Conservation (phyloP, 2,888 invertebrate genomes). For the Pheosia gnoma region DNA sequence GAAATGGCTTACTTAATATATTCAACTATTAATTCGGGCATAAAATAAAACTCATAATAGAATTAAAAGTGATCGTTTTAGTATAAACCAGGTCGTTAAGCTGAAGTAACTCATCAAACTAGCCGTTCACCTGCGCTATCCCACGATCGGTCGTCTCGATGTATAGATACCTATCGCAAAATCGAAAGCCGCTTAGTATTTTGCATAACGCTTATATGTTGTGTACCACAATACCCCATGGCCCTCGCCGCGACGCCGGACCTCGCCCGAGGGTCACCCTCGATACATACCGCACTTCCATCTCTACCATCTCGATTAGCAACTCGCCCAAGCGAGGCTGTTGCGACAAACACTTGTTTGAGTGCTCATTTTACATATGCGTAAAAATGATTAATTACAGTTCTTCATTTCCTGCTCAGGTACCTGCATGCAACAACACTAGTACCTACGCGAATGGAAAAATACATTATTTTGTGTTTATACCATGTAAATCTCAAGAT, state of each 20-base stretch:
- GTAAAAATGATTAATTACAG: conserved; percentile 24
- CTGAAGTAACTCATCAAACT: conserved; percentile 71
- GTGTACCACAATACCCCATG: conserved; percentile 67
- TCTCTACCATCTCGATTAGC: conserved; percentile 7
- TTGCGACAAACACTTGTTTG: conserved; percentile 1
- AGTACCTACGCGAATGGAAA: conserved; percentile 9
- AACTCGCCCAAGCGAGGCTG: conserved; percentile 10
- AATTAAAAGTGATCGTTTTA: conserved; percentile 47
- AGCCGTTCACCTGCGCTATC: conserved; percentile 75
- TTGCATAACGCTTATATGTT: conserved; percentile 78
- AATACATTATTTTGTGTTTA: conserved; percentile 12
- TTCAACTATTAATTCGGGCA: background rate
- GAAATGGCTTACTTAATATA: background rate
- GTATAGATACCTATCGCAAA: conserved; percentile 71
- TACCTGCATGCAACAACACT: conserved; percentile 10
- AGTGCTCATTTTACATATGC: conserved; percentile 17
- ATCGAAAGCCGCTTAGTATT: conserved; percentile 79
- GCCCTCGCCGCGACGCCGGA: conserved; percentile 50
- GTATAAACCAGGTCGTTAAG: conserved; percentile 57
- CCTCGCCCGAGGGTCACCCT: conserved; percentile 38
- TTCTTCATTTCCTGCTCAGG: conserved; percentile 23
- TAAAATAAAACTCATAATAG: conserved; percentile 29
- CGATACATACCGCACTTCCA: conserved; percentile 20
- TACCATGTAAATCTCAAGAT: background rate
- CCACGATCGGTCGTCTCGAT: conserved; percentile 76